phyloP scores from a whole-genome alignment of 2,113 vertebrate genomes.

The Pollimyrus isidori region DNA sequence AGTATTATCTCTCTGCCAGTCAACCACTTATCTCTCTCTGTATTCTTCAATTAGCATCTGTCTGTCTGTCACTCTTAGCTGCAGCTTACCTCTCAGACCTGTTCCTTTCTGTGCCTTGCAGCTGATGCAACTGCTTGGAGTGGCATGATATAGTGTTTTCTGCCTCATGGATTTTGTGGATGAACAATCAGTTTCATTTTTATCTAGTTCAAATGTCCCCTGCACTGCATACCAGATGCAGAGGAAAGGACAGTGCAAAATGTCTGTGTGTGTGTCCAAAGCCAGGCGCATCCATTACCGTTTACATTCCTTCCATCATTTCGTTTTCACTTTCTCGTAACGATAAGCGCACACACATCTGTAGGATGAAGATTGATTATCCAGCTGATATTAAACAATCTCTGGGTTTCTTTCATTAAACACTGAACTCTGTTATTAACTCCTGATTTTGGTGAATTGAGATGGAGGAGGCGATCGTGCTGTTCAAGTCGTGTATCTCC shows the following conservation, averaged over 20 bases:
- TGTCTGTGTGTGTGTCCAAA: not conserved
- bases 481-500: no score
- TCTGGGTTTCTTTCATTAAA: not conserved
- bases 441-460: not conserved
- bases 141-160: not conserved
- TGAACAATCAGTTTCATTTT: not conserved
- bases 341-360: not conserved
- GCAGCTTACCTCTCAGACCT: not conserved
- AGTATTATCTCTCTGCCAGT: not conserved
- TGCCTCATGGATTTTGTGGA: not conserved
- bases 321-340: not conserved
- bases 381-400: no score
- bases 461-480: not conserved
- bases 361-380: not conserved
- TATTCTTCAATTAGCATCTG: not conserved
- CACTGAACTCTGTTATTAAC: not conserved
- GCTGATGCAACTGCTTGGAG: not conserved
- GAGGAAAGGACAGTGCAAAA: not conserved
- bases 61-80: not conserved
- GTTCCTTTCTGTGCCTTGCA: not conserved
- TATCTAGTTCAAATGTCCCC: not conserved
- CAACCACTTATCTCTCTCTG: not conserved
- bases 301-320: slow-evolving; percentile 1
- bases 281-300: not conserved
- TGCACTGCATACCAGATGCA: not conserved